A percentile compares a stretch with the other conserved stretches of the same genome.
These are phyloP conservation scores for Brachylomia viminalis DNA, from an alignment of 2,888 invertebrate species.

Conservation along the genomic window DNA sequence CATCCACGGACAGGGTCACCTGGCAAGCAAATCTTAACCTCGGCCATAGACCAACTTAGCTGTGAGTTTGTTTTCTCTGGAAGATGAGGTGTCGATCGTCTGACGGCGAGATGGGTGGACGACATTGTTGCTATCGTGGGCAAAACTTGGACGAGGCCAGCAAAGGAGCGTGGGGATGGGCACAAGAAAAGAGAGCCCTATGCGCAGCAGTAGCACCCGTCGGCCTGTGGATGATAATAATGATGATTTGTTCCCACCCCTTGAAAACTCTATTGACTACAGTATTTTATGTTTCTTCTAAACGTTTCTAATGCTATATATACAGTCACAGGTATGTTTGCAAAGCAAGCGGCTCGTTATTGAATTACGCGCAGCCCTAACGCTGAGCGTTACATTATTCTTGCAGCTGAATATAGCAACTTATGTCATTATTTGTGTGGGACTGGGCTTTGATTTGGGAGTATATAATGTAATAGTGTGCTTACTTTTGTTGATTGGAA, in stretches of 20 bases:
- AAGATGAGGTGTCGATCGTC: no score
- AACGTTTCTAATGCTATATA: conserved; percentile 11
- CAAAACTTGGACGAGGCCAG: no score
- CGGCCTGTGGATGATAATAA: no score
- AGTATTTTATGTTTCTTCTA: not conserved
- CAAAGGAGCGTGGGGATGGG: no score
- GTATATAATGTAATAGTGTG: not conserved
- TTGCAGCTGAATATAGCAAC: conserved; percentile 35
- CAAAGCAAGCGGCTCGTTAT: conserved; percentile 54
- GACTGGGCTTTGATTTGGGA: not conserved
- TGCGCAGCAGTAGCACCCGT: no score
- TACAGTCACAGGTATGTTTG: conserved; percentile 42
- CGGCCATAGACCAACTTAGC: not conserved
- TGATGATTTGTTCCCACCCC: not conserved
- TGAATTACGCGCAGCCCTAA: conserved; percentile 56
- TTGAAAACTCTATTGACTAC: not conserved
- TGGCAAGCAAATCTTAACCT: not conserved
- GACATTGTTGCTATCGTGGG: no score
- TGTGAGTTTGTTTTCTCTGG: not conserved
- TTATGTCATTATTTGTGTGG: not conserved
- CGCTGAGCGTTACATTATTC: conserved; percentile 42
- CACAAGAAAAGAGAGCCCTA: no score
- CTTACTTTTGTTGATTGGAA: not conserved
- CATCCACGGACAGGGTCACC: not conserved
- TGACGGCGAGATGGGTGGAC: no score